Percentiles rank a stretch among this genome's conserved stretches.
Evolutionary conservation across 37 sponge, comb jelly and placozoan genomes (phyloP).

Genomic region (Spongilla lacustris): DNA sequence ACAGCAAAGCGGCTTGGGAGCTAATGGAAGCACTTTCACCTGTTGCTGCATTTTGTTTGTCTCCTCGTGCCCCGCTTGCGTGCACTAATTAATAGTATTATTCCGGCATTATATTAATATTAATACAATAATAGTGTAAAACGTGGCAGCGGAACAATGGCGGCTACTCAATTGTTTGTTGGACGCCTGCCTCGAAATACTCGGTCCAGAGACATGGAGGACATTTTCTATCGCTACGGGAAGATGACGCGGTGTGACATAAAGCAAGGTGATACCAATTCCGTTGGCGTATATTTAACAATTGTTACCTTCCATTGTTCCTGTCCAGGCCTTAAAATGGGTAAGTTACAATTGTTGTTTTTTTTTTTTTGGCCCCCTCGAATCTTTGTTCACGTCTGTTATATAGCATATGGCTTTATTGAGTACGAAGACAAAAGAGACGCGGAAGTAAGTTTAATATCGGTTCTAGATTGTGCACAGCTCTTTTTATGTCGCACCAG

Average conservation of each 20-base stretch:
- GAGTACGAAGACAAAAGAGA: constrained; percentile 82
- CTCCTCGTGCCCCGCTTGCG: background rate
- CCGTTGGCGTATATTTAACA: background rate
- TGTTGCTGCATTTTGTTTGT: constrained; percentile 4
- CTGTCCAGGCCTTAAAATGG: constrained; percentile 57
- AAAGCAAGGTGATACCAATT: constrained; percentile 56
- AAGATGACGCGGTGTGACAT: constrained; percentile 79
- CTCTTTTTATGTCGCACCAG: background rate
- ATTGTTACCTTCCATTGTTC: constrained; percentile 3
- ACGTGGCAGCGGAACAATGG: background rate
- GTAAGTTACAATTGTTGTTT: constrained; percentile 35
- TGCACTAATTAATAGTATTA: background rate
- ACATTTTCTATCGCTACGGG: constrained; percentile 79
- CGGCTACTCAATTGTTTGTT: constrained; percentile 58
- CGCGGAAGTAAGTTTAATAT: constrained; percentile 62
- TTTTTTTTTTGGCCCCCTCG: no score
- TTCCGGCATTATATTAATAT: no score
- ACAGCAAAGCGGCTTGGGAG: constrained; percentile 53
- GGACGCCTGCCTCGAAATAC: constrained; percentile 59
- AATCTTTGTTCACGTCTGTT: background rate
- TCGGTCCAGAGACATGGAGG: constrained; percentile 63
- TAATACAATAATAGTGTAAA: background rate
- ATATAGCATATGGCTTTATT: constrained; percentile 77
- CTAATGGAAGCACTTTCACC: constrained; percentile 45
- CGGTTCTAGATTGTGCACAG: background rate